Evolutionary conservation across 2,113 vertebrate species (phyloP).

Genomic region (Catharus fuscescens): DNA sequence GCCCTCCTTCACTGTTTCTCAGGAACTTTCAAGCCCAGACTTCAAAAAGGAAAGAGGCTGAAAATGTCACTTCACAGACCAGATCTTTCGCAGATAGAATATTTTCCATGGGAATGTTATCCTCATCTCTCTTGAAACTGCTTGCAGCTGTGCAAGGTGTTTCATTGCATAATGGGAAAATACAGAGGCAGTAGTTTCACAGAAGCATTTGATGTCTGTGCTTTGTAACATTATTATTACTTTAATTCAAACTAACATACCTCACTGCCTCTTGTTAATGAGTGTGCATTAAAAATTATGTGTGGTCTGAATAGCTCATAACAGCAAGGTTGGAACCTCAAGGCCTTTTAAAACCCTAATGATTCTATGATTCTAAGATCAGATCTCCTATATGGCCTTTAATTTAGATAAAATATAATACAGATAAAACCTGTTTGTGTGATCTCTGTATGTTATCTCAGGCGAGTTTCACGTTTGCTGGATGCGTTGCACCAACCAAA

Average conservation of each 20-base stretch:
- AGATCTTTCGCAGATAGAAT: neutral
- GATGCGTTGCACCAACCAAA: neutral
- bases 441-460: neutral
- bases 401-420: neutral
- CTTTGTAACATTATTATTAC: neutral
- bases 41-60: neutral
- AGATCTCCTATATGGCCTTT: neutral
- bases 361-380: neutral
- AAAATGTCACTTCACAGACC: neutral
- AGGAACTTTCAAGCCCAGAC: neutral
- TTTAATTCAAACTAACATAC: neutral
- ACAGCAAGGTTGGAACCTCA: neutral
- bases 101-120: neutral
- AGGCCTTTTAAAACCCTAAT: neutral
- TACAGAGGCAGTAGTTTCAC: neutral
- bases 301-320: neutral
- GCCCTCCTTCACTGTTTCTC: neutral
- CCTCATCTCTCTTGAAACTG: neutral
- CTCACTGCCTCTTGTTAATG: neutral
- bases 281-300: neutral
- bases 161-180: neutral
- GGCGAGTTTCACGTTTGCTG: neutral
- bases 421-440: neutral
- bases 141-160: neutral
- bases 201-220: neutral